Base-by-base conservation (phyloP, 2,113 vertebrate genomes). In the Macrotis lagotis region DNA sequence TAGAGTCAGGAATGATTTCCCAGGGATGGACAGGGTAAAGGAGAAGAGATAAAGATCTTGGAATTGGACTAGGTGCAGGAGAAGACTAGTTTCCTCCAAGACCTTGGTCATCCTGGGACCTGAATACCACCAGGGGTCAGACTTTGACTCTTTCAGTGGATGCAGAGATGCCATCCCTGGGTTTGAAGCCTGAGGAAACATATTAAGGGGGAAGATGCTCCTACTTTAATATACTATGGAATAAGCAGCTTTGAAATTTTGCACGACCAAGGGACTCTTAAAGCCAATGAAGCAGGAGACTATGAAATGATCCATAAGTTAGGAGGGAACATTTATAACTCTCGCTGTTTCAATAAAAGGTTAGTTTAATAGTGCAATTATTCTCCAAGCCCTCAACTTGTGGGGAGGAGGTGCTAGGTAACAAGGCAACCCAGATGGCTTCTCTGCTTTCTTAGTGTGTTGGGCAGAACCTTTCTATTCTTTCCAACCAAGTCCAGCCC, bases 241-340 rank as follows among this genome's bases (percentile, higher is more conserved):
- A 94, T 96, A 96, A 96, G 97, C 91, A 94, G 94, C 95, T 97
- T 96, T 90, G 97, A 96, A 97, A 96, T 96, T 96, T 95, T 97
- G 97, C 91, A 96, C 88, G 2, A 3, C 89, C 95, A 96, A 95
- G 96, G 97, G 97, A 48, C 52, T 93, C 91, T 94, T 97, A 97
- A 97, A 97, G 90, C 47, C 96, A 97, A 95, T 88, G 94, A 96
- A 97, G 96, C 93, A 83, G 48, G 89, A 93, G 24, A 95, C 94
- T 97, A 49, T 96, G 95, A 94, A 97, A 97, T 95, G 97, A 97
- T 97, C 96, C 37, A 4, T 53, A 93, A 89, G 95, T 95, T 51
- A 49, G 94, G 52, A 47, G 90, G 93, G 59, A 91, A 96, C 96
- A 90, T 97, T 97, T 97, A 97, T 96, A 92, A 94, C 91, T 37